phyloP scores from a whole-genome alignment of 2,888 invertebrate species.

The Polymixis lichenea region DNA sequence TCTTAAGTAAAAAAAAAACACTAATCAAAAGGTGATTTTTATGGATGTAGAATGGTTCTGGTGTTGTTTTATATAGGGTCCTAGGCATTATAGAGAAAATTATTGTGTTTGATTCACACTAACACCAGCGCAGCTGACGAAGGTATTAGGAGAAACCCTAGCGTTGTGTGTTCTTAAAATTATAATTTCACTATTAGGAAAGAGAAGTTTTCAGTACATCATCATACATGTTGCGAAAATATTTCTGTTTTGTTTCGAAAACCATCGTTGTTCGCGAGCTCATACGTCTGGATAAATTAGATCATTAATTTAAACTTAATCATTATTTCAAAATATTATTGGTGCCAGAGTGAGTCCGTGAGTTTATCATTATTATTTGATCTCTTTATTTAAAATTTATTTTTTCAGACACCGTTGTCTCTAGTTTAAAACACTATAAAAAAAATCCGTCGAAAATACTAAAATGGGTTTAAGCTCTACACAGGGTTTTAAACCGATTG shows the following conservation, averaged over 20 bases:
- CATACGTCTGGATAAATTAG: slow-evolving; percentile 42
- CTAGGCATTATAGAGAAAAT: slow-evolving; percentile 10
- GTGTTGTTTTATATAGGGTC: slow-evolving; percentile 14
- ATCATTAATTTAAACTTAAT: slow-evolving; percentile 23
- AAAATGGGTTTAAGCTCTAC: slow-evolving; percentile 81
- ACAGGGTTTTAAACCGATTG: slow-evolving; percentile 73
- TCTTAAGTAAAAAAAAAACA: slow-evolving; percentile 32
- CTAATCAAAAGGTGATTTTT: slow-evolving; percentile 50
- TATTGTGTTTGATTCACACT: slow-evolving; percentile 5
- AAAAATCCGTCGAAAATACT: slow-evolving; percentile 73
- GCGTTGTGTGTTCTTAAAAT: slow-evolving; percentile 15
- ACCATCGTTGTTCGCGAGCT: slow-evolving; percentile 57
- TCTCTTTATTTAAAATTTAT: background rate
- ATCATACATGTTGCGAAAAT: background rate
- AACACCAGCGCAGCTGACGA: slow-evolving; percentile 15
- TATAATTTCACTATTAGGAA: slow-evolving; percentile 23
- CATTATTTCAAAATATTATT: slow-evolving; percentile 37
- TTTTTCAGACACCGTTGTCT: slow-evolving; percentile 37
- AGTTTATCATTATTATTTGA: slow-evolving; percentile 15
- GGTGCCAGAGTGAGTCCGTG: slow-evolving; percentile 52
- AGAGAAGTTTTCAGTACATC: slow-evolving; percentile 16
- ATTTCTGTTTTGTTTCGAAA: slow-evolving; percentile 22
- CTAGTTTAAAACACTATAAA: slow-evolving; percentile 59
- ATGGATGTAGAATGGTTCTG: slow-evolving; percentile 13
- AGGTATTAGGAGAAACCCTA: background rate